phyloP scores from a whole-genome alignment of 2,113 vertebrate species.

The Theristicus caerulescens region DNA sequence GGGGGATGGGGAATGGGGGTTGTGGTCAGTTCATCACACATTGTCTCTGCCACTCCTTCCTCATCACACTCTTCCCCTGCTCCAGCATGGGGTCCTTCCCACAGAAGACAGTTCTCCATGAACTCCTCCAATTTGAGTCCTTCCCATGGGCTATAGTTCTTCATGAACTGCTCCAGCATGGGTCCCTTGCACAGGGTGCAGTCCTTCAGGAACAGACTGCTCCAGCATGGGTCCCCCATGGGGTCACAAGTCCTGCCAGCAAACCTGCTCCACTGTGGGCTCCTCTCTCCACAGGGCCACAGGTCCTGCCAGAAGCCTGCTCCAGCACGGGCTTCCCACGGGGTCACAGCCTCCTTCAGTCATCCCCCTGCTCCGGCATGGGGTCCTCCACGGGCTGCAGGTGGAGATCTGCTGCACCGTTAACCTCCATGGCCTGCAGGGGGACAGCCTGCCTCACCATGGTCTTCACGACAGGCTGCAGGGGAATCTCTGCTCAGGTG shows the following conservation, averaged over 20 bases:
- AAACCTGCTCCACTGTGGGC: too few relatives aligned
- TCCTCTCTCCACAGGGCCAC: too few relatives aligned
- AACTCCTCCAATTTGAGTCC: background rate
- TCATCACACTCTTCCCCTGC: background rate
- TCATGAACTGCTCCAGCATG: too few relatives aligned
- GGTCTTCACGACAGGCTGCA: background rate
- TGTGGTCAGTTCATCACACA: background rate
- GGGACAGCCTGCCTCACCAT: background rate
- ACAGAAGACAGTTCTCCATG: too few relatives aligned
- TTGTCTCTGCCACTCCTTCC: background rate
- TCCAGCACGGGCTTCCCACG: accelerated
- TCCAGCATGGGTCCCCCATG: background rate
- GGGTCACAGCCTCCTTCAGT: background rate
- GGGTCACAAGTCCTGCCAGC: too few relatives aligned
- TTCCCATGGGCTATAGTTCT: too few relatives aligned
- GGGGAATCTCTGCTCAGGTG: background rate
- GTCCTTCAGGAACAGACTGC: background rate
- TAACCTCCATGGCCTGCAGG: background rate
- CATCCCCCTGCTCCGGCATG: background rate
- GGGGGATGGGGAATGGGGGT: background rate
- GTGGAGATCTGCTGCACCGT: background rate
- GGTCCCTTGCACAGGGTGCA: background rate
- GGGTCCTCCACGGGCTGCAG: background rate
- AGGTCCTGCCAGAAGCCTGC: too few relatives aligned
- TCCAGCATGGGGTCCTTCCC: background rate